Evolutionary conservation across 2,797 vertebrate species (phyloP), one percentile per base, ranked within the genome.

Genomic region (Lycodopsis pacificus): DNA sequence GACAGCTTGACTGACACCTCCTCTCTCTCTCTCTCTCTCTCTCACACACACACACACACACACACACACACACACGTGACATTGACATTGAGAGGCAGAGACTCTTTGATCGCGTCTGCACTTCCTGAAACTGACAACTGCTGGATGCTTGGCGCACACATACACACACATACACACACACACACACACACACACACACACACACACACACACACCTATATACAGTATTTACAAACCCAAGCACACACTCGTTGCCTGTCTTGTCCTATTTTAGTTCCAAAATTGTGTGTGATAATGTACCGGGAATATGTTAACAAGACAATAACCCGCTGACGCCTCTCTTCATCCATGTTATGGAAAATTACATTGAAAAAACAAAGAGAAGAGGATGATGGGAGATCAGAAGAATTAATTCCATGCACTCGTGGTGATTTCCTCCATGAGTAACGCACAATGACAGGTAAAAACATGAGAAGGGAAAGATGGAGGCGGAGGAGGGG

Each of bases 1-100:
- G 94, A 94, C 94, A 95, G 93, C 80, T 81, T 91, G 91, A 93
- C 80, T 93, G 94, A 94, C 94, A 94, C 80, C 69, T 89, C 86
- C 90, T 89, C 86, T 1, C 72, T 80, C 80, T 71, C 76, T 74
- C 56, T 53, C 68, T 25, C 17, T 30, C 15, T 62, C 59, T 40
- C 36, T 40, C 58, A 66, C 65, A 74, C 73, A 76, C 71, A 73
- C 76, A 62, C 86, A 73, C 77, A 63, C 87, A 74, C 77, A 63
- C 87, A 53, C 56, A 42, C 38, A 67, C 65, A 75, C 74, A 73
- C 71, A 73, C 76, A 63, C 87, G 86, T 92, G 85, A 91, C 90
- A 91, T 80, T 92, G 85, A 91, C 90, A 91, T 80, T 88, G 90
- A 92, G 85, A 83, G 75, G 79, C 81, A 78, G 83, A 42, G 87